Percentiles rank a stretch among this genome's conserved stretches.
Evolutionary conservation across 2,113 vertebrate species (phyloP).

Genomic region (Lophura nycthemera): DNA sequence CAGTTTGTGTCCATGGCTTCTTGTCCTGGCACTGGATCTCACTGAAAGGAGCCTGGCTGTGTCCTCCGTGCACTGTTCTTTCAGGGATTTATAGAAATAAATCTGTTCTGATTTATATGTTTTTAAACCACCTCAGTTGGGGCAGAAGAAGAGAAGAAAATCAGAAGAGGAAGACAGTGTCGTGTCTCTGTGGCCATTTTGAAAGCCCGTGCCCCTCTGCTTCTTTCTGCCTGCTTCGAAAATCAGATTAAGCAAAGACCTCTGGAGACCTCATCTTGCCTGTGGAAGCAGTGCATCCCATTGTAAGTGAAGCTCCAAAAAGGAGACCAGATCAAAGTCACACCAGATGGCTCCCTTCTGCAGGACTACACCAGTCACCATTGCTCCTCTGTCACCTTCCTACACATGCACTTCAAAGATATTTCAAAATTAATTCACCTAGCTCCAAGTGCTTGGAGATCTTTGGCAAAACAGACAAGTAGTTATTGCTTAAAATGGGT

Average conservation of each 20-base stretch:
- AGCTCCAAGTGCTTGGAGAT: neutral
- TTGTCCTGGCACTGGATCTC: neutral
- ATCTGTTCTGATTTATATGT: neutral
- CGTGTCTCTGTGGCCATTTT: neutral
- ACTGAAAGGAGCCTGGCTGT: neutral
- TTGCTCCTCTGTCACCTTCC: neutral
- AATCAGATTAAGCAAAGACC: neutral
- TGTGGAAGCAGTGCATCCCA: neutral
- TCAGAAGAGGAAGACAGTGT: fast-evolving
- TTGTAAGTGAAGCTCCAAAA: neutral
- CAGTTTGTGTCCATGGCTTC: neutral
- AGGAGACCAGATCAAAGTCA: neutral
- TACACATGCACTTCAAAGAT: neutral
- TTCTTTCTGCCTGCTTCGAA: neutral
- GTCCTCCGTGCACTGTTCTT: neutral
- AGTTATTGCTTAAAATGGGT: neutral
- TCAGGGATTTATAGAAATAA: neutral
- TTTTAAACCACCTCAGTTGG: neutral
- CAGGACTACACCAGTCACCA: neutral
- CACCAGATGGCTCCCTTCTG: neutral
- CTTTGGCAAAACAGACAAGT: neutral
- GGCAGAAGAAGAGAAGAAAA: neutral
- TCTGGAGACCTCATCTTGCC: neutral
- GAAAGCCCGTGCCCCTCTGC: neutral
- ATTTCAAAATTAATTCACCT: neutral